phyloP scores from a whole-genome alignment of 2,797 vertebrate species.

The Nannoperca australis region DNA sequence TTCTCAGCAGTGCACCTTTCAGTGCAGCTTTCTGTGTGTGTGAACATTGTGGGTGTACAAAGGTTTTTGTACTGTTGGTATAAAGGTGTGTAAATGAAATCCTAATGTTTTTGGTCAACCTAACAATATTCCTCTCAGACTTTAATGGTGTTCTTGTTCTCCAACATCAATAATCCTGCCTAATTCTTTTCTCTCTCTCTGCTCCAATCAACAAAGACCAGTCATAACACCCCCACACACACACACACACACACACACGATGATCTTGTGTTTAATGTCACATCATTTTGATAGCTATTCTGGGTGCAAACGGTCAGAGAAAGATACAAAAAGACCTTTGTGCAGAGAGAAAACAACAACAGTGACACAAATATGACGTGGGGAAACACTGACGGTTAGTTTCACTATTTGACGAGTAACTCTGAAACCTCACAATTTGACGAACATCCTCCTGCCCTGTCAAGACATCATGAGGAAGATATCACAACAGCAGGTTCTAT shows the following conservation, averaged over 20 bases:
- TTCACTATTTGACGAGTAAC: constrained; percentile 28
- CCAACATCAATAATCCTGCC: background rate
- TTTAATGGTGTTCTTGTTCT: background rate
- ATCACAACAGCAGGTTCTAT: constrained; percentile 5
- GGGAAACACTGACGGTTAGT: constrained; percentile 42
- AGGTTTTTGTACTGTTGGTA: background rate
- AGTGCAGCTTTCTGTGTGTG: background rate
- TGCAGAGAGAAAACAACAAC: constrained; percentile 16
- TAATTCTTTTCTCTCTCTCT: background rate
- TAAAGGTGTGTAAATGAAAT: background rate
- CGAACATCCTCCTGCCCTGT: constrained; percentile 22
- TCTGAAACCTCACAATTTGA: constrained; percentile 32
- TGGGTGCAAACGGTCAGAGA: background rate
- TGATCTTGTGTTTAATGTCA: background rate
- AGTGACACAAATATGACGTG: constrained; percentile 3
- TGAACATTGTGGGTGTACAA: constrained; percentile 35
- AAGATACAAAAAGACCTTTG: background rate
- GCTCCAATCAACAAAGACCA: constrained; percentile 9
- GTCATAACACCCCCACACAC: constrained; percentile 23
- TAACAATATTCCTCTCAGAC: background rate
- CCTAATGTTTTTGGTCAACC: background rate
- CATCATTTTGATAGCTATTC: background rate
- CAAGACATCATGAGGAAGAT: background rate
- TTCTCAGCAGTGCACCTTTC: background rate
- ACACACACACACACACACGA: too few relatives aligned